Conservation (phyloP, 2,888 invertebrate genomes). For the Troides helena region DNA sequence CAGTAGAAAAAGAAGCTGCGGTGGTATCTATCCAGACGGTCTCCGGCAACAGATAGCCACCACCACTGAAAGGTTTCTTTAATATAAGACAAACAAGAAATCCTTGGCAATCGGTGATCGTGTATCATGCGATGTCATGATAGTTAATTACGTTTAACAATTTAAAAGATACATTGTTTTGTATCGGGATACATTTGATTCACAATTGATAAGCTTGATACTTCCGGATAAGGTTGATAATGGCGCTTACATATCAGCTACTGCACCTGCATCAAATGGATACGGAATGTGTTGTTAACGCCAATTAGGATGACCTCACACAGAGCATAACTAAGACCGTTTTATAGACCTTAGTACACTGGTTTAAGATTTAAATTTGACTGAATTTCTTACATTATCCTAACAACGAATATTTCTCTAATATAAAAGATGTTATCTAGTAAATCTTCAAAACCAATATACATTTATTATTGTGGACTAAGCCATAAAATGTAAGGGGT, state of each 20-base stretch:
- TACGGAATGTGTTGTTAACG: slow-evolving; percentile 9
- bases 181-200: background rate
- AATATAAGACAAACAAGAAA: slow-evolving; percentile 16
- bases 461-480: slow-evolving; percentile 37
- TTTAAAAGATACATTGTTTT: slow-evolving; percentile 6
- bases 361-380: background rate
- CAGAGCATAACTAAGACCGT: background rate
- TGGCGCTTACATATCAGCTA: background rate
- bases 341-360: slow-evolving; percentile 3
- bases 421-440: slow-evolving; percentile 19
- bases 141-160: slow-evolving; percentile 19
- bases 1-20: too few species aligned
- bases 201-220: background rate
- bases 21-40: too few species aligned
- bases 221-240: background rate
- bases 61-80: background rate
- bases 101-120: slow-evolving; percentile 2
- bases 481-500: slow-evolving; percentile 46
- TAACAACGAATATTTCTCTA: slow-evolving; percentile 7
- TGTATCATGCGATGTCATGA: slow-evolving; percentile 24
- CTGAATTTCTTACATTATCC: background rate
- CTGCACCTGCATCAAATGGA: slow-evolving; percentile 18
- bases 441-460: slow-evolving; percentile 21
- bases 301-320: slow-evolving; percentile 16
- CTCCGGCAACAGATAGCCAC: too few species aligned